These are phyloP conservation scores for Linepithema humile DNA, from an alignment of 1,140 invertebrate genomes.

Conservation along the genomic window DNA sequence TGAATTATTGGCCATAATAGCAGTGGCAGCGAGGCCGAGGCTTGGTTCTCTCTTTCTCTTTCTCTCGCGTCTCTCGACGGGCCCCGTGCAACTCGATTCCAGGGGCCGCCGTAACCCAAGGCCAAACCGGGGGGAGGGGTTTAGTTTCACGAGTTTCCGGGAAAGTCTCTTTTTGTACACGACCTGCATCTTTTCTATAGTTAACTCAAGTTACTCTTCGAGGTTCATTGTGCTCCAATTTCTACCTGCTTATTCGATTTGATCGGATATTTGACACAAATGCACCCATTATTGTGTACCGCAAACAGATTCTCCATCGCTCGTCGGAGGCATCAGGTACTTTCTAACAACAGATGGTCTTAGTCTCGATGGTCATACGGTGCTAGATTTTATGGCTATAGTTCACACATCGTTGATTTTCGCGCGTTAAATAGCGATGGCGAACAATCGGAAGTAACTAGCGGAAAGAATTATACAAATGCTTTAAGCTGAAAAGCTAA, in stretches of 20 bases:
- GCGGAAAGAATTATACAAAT: neutral
- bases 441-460: neutral
- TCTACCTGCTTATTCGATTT: constrained; percentile 28
- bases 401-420: neutral
- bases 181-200: neutral
- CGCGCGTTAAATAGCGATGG: neutral
- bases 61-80: constrained; percentile 61
- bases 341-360: constrained; percentile 3
- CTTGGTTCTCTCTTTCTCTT: constrained; percentile 52
- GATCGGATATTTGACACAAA: constrained; percentile 59
- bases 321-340: neutral
- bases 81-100: constrained; percentile 74
- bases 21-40: constrained; percentile 79
- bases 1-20: constrained; percentile 84
- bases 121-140: too few species aligned
- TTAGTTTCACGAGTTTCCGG: neutral
- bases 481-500: neutral
- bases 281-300: constrained; percentile 17
- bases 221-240: constrained; percentile 14
- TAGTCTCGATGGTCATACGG: constrained; percentile 6
- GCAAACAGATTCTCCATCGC: neutral
- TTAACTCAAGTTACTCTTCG: neutral
- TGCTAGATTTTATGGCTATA: constrained; percentile 8
- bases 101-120: constrained; percentile 63
- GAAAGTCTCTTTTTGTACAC: neutral